A percentile compares a stretch with the other conserved stretches of the same genome.
phyloP scores from a whole-genome alignment of 2,888 invertebrate species.

The Urechis unicinctus region DNA sequence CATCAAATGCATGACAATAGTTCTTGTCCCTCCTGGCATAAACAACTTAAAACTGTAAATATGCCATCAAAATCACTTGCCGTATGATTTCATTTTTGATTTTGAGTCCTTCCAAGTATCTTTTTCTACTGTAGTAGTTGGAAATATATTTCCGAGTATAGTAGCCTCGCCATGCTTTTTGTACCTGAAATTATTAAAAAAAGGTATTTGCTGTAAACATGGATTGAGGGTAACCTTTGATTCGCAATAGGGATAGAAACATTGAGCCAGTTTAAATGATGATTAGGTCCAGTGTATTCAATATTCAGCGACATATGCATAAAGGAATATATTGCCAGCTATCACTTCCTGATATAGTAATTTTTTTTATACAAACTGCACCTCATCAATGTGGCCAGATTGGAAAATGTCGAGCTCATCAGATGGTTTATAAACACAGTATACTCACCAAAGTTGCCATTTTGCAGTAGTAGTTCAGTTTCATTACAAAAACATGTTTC shows the following conservation, averaged over 20 bases:
- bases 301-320: too few species aligned
- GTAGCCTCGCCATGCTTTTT: conserved; percentile 49
- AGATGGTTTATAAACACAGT: too few species aligned
- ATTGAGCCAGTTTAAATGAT: too few species aligned
- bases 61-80: conserved; percentile 16
- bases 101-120: conserved; percentile 41
- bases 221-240: too few species aligned
- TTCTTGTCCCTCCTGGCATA: not conserved
- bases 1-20: too few species aligned
- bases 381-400: too few species aligned
- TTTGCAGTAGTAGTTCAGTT: conserved; percentile 35
- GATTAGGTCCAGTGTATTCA: too few species aligned
- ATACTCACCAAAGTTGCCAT: conserved; percentile 36
- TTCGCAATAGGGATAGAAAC: too few species aligned
- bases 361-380: too few species aligned
- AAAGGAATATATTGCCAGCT: not conserved
- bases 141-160: conserved; percentile 48
- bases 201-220: too few species aligned
- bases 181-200: conserved; percentile 30
- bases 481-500: conserved; percentile 40
- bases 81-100: conserved; percentile 45
- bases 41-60: not conserved
- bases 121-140: conserved; percentile 45
- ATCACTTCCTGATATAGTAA: not conserved
- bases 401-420: too few species aligned